A percentile compares a stretch with the other conserved stretches of the same genome.
These are phyloP conservation scores for Busseola fusca DNA, from an alignment of 2,888 invertebrate genomes.

Conservation along the genomic window DNA sequence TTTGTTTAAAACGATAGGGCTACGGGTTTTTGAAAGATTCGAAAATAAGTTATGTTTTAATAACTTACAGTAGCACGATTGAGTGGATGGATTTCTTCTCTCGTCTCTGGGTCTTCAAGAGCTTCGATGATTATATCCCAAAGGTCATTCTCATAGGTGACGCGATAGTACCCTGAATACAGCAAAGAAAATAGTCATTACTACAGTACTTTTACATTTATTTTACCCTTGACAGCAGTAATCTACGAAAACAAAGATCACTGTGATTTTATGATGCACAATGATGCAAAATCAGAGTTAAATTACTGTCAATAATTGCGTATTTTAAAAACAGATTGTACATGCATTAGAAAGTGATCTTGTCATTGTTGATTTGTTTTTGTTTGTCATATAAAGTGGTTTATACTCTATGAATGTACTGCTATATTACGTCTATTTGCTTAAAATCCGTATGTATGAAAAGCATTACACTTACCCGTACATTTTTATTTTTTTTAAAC, in stretches of 20 bases:
- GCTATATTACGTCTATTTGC: not conserved
- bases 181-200: not conserved
- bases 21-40: not conserved
- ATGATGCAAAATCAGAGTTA: not conserved
- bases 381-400: not conserved
- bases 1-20: not conserved
- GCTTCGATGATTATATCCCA: conserved; percentile 91
- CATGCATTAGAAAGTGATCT: not conserved
- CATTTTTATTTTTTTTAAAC: not conserved
- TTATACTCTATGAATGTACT: not conserved
- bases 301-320: not conserved
- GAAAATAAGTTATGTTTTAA: too few relatives aligned
- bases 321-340: not conserved
- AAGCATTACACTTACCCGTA: too few relatives aligned
- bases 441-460: not conserved
- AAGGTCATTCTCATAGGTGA: conserved; percentile 91
- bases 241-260: not conserved
- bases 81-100: conserved; percentile 89
- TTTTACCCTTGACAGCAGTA: not conserved
- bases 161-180: conserved; percentile 90
- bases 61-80: conserved; percentile 90
- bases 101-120: conserved; percentile 86
- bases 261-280: too few relatives aligned
- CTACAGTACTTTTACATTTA: not conserved
- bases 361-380: not conserved